These are phyloP conservation scores for Epinotia ramella DNA, from an alignment of 2,888 invertebrate genomes.

Conservation along the genomic window DNA sequence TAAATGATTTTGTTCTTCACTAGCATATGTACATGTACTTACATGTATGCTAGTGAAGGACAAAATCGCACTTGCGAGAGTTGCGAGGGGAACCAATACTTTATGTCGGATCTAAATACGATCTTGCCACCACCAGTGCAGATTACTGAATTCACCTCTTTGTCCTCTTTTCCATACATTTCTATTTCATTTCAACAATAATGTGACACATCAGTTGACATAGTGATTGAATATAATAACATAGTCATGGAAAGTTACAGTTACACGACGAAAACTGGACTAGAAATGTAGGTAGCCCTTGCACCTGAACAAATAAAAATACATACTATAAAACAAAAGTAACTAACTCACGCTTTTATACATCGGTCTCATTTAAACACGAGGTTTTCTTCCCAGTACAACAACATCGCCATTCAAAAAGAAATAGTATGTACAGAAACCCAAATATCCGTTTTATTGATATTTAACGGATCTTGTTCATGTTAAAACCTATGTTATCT, in stretches of 20 bases:
- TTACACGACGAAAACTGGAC: conserved; percentile 29
- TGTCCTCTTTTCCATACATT: conserved; percentile 3
- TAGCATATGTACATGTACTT: too few relatives aligned
- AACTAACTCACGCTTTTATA: neutral
- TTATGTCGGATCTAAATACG: too few relatives aligned
- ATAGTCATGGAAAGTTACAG: neutral
- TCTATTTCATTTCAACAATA: neutral
- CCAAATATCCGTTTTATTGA: neutral
- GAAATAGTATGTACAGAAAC: neutral
- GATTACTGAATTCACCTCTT: neutral
- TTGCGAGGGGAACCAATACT: too few relatives aligned
- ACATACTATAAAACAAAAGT: neutral
- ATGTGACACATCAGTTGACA: neutral
- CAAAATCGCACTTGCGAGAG: too few relatives aligned
- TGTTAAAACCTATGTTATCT: neutral
- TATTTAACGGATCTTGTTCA: neutral
- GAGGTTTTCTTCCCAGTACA: neutral
- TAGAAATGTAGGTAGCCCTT: conserved; percentile 36
- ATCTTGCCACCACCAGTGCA: neutral
- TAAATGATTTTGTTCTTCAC: too few relatives aligned
- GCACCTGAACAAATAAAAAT: conserved; percentile 35
- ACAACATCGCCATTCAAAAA: neutral
- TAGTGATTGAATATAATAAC: conserved; percentile 18
- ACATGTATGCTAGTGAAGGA: too few relatives aligned
- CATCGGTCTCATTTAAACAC: neutral